Evolutionary conservation across 2,888 invertebrate genomes (phyloP).

Genomic region (Nyleta sp.): DNA sequence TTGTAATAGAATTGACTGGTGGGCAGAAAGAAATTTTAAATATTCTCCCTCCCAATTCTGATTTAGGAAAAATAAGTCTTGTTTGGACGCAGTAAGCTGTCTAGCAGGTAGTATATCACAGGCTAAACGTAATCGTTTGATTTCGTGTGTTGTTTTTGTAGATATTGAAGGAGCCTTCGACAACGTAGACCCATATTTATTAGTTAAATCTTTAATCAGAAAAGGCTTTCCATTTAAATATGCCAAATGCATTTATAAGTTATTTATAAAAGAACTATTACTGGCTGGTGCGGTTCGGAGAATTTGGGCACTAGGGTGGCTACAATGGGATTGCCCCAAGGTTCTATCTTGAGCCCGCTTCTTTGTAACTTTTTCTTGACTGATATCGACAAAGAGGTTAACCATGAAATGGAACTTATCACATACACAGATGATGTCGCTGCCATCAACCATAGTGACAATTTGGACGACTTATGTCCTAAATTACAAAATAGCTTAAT

Average conservation of each 20-base stretch:
- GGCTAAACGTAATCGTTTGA: neutral
- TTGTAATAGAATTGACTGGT: conserved; percentile 4
- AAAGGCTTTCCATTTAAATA: neutral
- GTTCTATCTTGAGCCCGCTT: neutral
- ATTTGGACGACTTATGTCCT: too few relatives aligned
- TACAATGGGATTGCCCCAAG: neutral
- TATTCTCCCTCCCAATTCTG: neutral
- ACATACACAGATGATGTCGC: too few relatives aligned
- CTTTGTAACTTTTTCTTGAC: neutral
- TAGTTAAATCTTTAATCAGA: neutral
- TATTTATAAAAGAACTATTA: neutral
- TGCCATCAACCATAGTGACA: too few relatives aligned
- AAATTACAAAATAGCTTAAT: too few relatives aligned
- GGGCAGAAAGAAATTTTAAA: conserved; percentile 5
- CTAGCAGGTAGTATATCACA: neutral
- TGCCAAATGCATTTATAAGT: neutral
- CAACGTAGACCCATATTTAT: neutral
- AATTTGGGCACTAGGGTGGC: neutral
- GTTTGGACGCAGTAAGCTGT: neutral
- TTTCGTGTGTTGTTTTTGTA: neutral
- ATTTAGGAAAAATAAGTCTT: neutral
- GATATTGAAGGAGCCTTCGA: neutral
- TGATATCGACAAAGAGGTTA: too few relatives aligned
- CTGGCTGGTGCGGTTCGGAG: neutral
- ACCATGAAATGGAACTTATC: too few relatives aligned